phyloP scores from a whole-genome alignment of 2,113 vertebrate species.

The Triplophysa rosa region DNA sequence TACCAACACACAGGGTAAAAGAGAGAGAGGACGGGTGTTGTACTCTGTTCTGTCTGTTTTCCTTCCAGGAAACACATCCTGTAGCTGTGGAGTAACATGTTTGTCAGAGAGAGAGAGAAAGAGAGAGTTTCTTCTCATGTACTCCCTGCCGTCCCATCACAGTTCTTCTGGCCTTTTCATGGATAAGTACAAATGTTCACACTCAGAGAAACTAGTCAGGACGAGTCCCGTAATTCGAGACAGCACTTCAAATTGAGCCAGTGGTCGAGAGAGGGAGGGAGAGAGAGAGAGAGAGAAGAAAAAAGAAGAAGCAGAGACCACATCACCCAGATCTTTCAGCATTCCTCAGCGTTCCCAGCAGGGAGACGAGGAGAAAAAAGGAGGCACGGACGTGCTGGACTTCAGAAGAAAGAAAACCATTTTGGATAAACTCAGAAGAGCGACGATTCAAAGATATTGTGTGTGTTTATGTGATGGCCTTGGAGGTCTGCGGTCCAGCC shows the following conservation, averaged over 20 bases:
- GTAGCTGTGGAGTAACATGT: conserved; percentile 76
- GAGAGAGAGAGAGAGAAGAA: neutral
- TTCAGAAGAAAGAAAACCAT: neutral
- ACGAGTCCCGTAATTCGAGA: neutral
- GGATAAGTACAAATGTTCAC: neutral
- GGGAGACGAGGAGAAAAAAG: conserved; percentile 20
- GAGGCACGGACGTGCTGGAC: conserved; percentile 1
- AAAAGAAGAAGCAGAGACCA: neutral
- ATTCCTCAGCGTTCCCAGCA: conserved; percentile 32
- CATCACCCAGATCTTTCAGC: conserved; percentile 22
- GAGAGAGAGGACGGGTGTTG: conserved; percentile 62
- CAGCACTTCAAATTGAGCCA: neutral
- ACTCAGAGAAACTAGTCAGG: neutral
- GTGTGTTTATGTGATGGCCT: conserved; percentile 80
- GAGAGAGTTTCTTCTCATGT: conserved; percentile 6
- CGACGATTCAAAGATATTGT: conserved; percentile 8
- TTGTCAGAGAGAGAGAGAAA: conserved; percentile 71
- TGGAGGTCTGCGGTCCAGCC: conserved; percentile 66
- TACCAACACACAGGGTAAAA: conserved; percentile 59
- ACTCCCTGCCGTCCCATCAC: neutral
- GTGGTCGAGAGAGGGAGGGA: conserved; percentile 3
- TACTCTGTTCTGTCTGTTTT: conserved; percentile 78
- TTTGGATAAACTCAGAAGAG: neutral
- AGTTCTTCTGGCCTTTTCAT: conserved; percentile 25
- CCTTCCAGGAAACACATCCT: conserved; percentile 98